Evolutionary conservation across 2,113 vertebrate species (phyloP), one percentile per base, ranked within the genome.

Genomic region (Oryzias melastigma): DNA sequence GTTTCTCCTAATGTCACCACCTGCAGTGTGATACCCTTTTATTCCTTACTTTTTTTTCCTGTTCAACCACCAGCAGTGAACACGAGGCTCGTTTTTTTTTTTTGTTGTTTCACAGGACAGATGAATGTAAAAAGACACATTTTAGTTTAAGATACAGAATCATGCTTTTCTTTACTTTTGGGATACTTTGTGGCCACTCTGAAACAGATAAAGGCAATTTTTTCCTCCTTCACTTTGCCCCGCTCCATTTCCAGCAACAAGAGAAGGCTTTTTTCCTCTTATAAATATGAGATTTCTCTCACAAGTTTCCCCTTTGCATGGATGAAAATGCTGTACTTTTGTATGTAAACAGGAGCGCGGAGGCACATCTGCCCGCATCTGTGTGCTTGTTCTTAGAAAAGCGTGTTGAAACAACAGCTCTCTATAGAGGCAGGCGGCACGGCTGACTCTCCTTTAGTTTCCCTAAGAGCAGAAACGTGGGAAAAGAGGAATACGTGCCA

Each of bases 401-500:
- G 65, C 84, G 73, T 72, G 58, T 73, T 73, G 61, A 78, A 82
- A 89, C 85, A 90, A 84, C 78, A 41, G 82, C 61, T 24, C 75
- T 75, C 62, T 83, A 83, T 78, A 87, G 83, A 88, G 87, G 84
- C 76, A 51, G 81, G 69, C 79, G 80, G 85, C 77, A 84, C 53
- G 80, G 83, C 79, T 79, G 85, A 85, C 88, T 88, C 80, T 81
- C 81, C 80, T 81, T 87, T 87, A 83, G 88, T 81, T 76, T 83
- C 68, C 48, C 67, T 79, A 71, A 83, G 81, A 85, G 87, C 80
- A 81, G 71, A 82, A 88, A 91, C 82, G 91, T 92, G 91, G 88
- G 88, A 91, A 91, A 89, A 83, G 87, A 86, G 87, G 85, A 90
- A 89, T 90, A 88, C 88, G 85, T 85, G 83, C 84, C 86, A 91